Percentiles rank a stretch among this genome's conserved stretches.
Evolutionary conservation across 2,888 invertebrate species (phyloP).

Genomic region (Synergus gifuensis): DNA sequence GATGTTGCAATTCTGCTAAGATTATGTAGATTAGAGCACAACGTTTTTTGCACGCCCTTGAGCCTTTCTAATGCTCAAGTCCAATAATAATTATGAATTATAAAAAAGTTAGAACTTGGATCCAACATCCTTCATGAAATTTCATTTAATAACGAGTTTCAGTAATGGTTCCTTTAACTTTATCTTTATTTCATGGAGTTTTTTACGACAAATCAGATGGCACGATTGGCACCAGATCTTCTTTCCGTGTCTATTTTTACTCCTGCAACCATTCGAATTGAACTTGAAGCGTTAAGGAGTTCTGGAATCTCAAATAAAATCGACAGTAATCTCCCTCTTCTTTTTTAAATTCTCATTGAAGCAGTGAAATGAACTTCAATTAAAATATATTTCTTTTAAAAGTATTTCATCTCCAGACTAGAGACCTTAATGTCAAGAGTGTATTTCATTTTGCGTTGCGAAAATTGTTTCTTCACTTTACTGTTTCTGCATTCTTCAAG

Average conservation of each 20-base stretch:
- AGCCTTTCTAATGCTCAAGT: too few relatives aligned
- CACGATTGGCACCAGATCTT: conserved; percentile 32
- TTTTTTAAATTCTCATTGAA: background rate
- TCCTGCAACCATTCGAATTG: conserved; percentile 1
- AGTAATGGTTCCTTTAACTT: background rate
- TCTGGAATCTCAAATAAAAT: background rate
- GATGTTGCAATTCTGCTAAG: too few relatives aligned
- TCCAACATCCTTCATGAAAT: background rate
- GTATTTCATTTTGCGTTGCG: background rate
- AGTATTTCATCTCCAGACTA: background rate
- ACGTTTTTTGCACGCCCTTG: too few relatives aligned
- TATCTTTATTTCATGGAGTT: conserved; percentile 13
- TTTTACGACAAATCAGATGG: conserved; percentile 17
- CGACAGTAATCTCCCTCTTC: background rate
- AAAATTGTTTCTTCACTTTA: conserved; percentile 23
- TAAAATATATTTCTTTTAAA: background rate
- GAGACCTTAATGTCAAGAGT: background rate
- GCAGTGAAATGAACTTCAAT: background rate
- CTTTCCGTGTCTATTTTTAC: conserved; percentile 25
- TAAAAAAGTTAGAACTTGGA: too few relatives aligned
- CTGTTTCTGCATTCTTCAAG: conserved; percentile 31
- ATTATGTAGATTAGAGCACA: too few relatives aligned
- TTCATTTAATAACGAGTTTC: background rate
- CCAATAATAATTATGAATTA: too few relatives aligned
- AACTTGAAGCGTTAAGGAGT: conserved; percentile 22